These are phyloP conservation scores for Anthopleura sola DNA, from an alignment of 64 coral and sea anemone species.

Conservation along the genomic window DNA sequence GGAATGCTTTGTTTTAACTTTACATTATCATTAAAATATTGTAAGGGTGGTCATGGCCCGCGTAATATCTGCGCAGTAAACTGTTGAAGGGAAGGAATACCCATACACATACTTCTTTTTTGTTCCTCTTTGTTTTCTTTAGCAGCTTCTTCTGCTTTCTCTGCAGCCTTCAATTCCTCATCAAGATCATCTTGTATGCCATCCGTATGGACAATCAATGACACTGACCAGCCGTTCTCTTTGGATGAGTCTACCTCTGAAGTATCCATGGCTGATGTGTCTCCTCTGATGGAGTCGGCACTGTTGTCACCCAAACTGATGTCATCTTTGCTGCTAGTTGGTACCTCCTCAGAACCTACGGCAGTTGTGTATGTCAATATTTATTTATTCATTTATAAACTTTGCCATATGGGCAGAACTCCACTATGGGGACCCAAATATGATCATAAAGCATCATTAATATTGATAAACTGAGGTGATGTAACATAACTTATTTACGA, in stretches of 20 bases:
- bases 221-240: slow-evolving; percentile 89
- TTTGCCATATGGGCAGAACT: no score
- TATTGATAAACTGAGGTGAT: not conserved
- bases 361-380: not conserved
- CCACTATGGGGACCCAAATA: no score
- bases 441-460: not conserved
- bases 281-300: not conserved
- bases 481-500: not conserved
- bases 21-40: no score
- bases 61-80: no score
- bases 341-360: not conserved
- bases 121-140: slow-evolving; percentile 14
- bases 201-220: slow-evolving; percentile 93
- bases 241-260: slow-evolving; percentile 69
- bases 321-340: not conserved
- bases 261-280: slow-evolving; percentile 5
- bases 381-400: no score
- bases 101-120: not conserved
- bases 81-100: no score
- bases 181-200: slow-evolving; percentile 95
- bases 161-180: slow-evolving; percentile 87
- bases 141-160: slow-evolving; percentile 40
- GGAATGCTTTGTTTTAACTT: no score
- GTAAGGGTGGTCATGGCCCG: no score
- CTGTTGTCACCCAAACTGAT: not conserved